These are phyloP conservation scores for Stegophylla sp. DNA, from an alignment of 2,888 invertebrate genomes.

Conservation along the genomic window DNA sequence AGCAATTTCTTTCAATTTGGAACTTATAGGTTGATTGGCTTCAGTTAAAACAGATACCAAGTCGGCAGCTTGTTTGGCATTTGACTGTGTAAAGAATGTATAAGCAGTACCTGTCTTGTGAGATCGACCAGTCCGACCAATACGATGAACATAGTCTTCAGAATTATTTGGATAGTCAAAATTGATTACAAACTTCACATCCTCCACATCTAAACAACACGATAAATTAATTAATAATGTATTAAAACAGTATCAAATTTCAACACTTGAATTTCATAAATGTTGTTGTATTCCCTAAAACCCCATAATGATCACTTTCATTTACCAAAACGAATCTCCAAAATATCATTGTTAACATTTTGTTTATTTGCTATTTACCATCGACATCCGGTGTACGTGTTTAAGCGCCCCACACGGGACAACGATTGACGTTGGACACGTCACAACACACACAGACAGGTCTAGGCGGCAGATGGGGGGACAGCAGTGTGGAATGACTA, in stretches of 20 bases:
- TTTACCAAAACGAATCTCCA: conserved; percentile 45
- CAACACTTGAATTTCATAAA: conserved; percentile 49
- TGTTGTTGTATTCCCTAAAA: conserved; percentile 36
- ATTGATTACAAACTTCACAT: conserved; percentile 78
- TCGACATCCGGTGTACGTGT: conserved; percentile 57
- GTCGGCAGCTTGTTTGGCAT: conserved; percentile 90
- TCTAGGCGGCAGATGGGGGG: conserved; percentile 53
- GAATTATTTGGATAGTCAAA: conserved; percentile 76
- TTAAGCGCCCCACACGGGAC: conserved; percentile 57
- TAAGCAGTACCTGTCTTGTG: conserved; percentile 88
- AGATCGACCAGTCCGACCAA: conserved; percentile 74
- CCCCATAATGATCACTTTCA: conserved; percentile 46
- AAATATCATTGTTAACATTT: conserved; percentile 55
- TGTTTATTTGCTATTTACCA: conserved; percentile 59
- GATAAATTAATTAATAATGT: conserved; percentile 40
- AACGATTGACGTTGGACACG: conserved; percentile 57
- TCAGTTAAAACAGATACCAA: conserved; percentile 89
- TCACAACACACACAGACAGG: conserved; percentile 56
- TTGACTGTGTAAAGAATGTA: conserved; percentile 92
- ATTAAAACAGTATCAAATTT: conserved; percentile 60
- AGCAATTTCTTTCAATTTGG: conserved; percentile 79
- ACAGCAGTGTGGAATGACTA: conserved; percentile 55
- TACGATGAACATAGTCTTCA: conserved; percentile 77
- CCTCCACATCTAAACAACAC: conserved; percentile 72
- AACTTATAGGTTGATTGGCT: conserved; percentile 86